phyloP scores from a whole-genome alignment of 2,797 vertebrate genomes.

The Bradypodion ventrale region DNA sequence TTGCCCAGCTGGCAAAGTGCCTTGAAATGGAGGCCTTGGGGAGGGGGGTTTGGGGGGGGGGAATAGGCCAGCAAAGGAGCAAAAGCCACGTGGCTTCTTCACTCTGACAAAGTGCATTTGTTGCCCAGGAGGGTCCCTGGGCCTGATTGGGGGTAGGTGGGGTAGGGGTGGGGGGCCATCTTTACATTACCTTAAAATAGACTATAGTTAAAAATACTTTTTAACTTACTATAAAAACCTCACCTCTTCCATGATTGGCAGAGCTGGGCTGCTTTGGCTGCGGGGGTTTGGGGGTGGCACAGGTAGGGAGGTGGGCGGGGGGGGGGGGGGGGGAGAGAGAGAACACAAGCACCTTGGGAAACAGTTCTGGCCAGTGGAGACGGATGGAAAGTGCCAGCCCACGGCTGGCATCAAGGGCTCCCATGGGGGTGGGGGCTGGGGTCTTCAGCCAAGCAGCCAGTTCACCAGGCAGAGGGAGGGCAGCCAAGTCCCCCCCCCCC shows the following conservation, averaged over 20 bases:
- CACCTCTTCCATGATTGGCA: not conserved
- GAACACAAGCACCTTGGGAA: not conserved
- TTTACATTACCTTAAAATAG: slow-evolving; percentile 70
- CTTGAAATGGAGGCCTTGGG: too few relatives aligned
- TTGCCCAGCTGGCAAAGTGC: not conserved
- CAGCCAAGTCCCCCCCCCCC: not conserved
- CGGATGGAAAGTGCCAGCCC: not conserved
- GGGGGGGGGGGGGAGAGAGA: too few relatives aligned
- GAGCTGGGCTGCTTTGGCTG: not conserved
- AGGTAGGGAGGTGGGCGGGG: too few relatives aligned
- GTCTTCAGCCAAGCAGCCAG: not conserved
- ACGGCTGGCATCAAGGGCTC: not conserved
- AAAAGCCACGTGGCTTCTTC: not conserved
- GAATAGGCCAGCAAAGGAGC: not conserved
- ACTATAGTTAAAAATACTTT: slow-evolving; percentile 69
- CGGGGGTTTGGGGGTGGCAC: too few relatives aligned
- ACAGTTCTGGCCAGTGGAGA: not conserved
- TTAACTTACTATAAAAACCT: slow-evolving; percentile 59
- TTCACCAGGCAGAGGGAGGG: not conserved
- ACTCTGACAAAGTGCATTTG: slow-evolving; percentile 10
- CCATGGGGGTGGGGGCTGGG: not conserved
- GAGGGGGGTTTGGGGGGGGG: not conserved
- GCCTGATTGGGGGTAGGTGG: not conserved
- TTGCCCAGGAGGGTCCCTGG: not conserved
- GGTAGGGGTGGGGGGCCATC: slow-evolving; percentile 53